Conservation (phyloP, 2,888 invertebrate species). For the Pyrocoelia pectoralis region DNA sequence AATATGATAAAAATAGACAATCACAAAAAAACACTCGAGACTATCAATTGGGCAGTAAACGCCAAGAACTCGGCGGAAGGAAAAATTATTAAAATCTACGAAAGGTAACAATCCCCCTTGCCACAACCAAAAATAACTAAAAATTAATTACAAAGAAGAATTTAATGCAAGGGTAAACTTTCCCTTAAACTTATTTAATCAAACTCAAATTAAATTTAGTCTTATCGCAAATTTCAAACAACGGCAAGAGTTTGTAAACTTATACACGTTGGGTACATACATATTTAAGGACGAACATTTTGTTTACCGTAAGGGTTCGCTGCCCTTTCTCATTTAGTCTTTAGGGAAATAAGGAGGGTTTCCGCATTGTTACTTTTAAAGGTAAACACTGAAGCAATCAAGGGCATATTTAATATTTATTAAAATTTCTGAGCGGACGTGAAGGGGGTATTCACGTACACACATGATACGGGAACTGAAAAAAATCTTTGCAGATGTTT, state of each 20-base stretch:
- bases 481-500: conserved; percentile 9
- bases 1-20: no score
- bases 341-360: conserved; percentile 31
- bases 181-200: neutral
- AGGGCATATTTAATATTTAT: conserved; percentile 41
- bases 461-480: neutral
- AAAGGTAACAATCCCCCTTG: no score
- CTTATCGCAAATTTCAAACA: conserved; percentile 8
- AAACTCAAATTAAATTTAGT: conserved; percentile 7
- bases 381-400: conserved; percentile 41
- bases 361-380: conserved; percentile 37
- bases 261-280: conserved; percentile 14
- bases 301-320: conserved; percentile 32
- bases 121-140: neutral
- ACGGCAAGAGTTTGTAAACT: conserved; percentile 5
- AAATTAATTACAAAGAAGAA: conserved; percentile 6
- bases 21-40: no score
- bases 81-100: no score
- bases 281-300: conserved; percentile 20
- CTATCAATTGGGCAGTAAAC: no score
- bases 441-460: neutral
- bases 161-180: conserved; percentile 5
- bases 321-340: conserved; percentile 31
- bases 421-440: conserved; percentile 22
- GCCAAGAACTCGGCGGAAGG: no score